A percentile compares a stretch with the other conserved stretches of the same genome.
phyloP scores from a whole-genome alignment of 2,797 vertebrate genomes.

The Mareca penelope region DNA sequence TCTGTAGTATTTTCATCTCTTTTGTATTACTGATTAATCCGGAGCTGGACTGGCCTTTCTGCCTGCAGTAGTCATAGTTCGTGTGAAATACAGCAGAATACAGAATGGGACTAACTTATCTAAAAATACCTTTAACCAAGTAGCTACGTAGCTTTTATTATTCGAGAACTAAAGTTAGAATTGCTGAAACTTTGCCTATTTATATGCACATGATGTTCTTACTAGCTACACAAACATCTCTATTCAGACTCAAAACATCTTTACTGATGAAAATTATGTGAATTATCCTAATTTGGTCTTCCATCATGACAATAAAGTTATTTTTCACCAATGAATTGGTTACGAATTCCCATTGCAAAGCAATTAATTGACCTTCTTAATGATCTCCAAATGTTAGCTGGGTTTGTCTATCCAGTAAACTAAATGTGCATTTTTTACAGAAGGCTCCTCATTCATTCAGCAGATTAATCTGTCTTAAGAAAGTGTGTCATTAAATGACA shows the following conservation, averaged over 20 bases:
- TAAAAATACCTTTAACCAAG: neutral
- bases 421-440: neutral
- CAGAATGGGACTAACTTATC: neutral
- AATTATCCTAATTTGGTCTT: neutral
- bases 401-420: neutral
- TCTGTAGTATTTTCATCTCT: neutral
- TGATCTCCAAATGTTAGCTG: neutral
- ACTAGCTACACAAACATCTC: neutral
- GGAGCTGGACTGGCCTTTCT: neutral
- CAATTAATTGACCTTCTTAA: neutral
- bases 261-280: neutral
- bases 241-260: neutral
- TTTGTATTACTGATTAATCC: neutral
- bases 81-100: neutral
- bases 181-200: conserved; percentile 2
- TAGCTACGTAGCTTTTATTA: neutral
- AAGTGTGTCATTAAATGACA: neutral
- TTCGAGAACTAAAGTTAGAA: neutral
- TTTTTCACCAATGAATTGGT: neutral
- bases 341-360: neutral
- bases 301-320: neutral
- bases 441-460: neutral
- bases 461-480: neutral
- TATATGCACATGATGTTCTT: neutral
- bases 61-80: neutral